Base-by-base conservation (phyloP, 2,797 vertebrate species). In the Pseudopleuronectes americanus region DNA sequence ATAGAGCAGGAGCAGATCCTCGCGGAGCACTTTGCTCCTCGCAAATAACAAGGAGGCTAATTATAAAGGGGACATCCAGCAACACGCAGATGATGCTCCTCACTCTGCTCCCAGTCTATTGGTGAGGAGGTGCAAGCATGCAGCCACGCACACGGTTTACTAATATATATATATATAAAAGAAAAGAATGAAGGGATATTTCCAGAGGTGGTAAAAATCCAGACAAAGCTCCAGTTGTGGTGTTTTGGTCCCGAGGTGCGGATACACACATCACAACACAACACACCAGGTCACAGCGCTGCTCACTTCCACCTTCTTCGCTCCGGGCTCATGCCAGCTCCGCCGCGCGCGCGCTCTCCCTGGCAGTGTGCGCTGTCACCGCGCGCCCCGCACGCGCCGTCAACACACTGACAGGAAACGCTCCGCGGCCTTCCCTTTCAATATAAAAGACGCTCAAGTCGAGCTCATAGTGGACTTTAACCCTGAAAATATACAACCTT, bases 281-380 rank as follows among this genome's bases (percentile, higher is more conserved):
- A 45, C 43, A 45, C 43, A 45, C 4, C 43, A 45, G 43, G 4
- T 13, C 21, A 51, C 74, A 79, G 83, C 59, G 84, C 80, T 60
- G 87, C 74, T 90, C 86, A 58, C 43, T 45, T 19, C 43, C 17
- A 16, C 43, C 43, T 17, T 19, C 43, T 45, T 3, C 77, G 68
- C 88, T 88, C 81, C 63, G 59, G 79, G 83, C 83, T 85, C 69
- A 68, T 55, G 75, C 63, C 78, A 59, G 82, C 74, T 87, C 76
- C 66, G 56, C 76, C 71, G 81, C 66, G 79, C 80, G 14, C 16
- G 9, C 17, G 28, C 77, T 68, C 79, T 64, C 76, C 64, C 86
- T 65, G 70, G 21, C 70, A 57, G 62, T 70, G 64, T 49, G 41
- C 58, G 76, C 74, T 86, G 87, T 80, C 86, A 79, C 71, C 22